Evolutionary conservation across 2,888 invertebrate species (phyloP).

Genomic region (Antheraea yamamai): DNA sequence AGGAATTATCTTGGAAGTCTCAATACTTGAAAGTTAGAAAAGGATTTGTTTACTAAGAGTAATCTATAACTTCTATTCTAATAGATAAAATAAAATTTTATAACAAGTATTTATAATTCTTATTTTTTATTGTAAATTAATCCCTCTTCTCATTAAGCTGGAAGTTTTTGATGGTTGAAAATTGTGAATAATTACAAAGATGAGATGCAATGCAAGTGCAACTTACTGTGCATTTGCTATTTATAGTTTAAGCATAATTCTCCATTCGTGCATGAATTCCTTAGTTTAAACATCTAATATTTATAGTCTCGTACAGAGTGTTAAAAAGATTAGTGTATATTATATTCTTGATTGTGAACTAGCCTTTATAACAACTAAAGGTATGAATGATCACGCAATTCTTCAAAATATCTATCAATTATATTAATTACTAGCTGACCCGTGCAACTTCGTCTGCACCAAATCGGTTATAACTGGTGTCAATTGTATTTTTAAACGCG

Average conservation of each 20-base stretch:
- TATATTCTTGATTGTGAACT: not conserved
- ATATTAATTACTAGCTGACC: not conserved
- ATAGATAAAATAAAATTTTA: not conserved
- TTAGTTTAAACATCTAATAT: not conserved
- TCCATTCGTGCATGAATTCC: not conserved
- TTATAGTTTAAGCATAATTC: not conserved
- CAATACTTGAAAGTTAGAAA: not conserved
- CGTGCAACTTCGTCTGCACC: too few relatives aligned
- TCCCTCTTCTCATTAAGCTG: too few relatives aligned
- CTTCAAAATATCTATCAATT: not conserved
- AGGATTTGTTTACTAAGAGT: not conserved
- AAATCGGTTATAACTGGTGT: too few relatives aligned
- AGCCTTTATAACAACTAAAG: not conserved
- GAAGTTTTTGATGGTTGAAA: too few relatives aligned
- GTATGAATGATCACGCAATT: constrained; percentile 1
- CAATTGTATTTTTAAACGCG: too few relatives aligned
- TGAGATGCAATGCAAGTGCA: not conserved
- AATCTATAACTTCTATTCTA: not conserved
- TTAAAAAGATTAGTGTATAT: too few relatives aligned
- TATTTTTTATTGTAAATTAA: not conserved
- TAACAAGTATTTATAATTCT: not conserved
- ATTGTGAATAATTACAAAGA: too few relatives aligned
- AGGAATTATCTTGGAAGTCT: not conserved
- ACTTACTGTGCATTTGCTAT: not conserved
- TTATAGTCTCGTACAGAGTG: not conserved